Conservation (phyloP, 1,140 invertebrate species). For the Meloidogyne exigua region DNA sequence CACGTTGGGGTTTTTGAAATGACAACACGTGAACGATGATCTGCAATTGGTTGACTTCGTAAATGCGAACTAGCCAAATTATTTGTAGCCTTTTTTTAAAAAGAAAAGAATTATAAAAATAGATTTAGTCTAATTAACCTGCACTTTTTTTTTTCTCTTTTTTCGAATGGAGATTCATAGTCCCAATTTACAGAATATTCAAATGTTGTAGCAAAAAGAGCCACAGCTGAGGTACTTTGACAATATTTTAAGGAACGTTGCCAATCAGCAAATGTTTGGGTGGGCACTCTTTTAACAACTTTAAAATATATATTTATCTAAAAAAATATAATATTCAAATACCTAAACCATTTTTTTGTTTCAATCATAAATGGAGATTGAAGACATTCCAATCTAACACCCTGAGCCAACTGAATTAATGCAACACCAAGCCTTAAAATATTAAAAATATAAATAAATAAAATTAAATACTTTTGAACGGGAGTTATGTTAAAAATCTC, state of each 20-base stretch:
- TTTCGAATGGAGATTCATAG: background rate
- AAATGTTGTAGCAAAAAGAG: constrained; percentile 21
- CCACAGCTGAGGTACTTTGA: constrained; percentile 9
- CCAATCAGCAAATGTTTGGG: constrained; percentile 22
- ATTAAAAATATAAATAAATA: background rate
- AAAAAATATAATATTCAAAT: too few relatives aligned
- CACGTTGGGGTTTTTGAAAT: background rate
- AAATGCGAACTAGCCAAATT: background rate
- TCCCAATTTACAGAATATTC: constrained; percentile 24
- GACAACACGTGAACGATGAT: background rate
- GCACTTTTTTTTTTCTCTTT: background rate
- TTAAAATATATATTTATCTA: background rate
- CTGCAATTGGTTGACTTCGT: background rate
- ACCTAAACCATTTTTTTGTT: constrained; percentile 6
- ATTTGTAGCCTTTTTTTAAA: background rate
- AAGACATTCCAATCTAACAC: constrained; percentile 12
- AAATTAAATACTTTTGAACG: background rate
- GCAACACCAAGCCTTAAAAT: constrained; percentile 15
- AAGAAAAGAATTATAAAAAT: background rate
- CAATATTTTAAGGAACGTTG: constrained; percentile 7
- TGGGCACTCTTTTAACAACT: background rate
- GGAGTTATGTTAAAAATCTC: background rate
- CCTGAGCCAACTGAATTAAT: constrained; percentile 16
- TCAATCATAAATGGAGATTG: background rate
- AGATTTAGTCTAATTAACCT: background rate